Conservation (phyloP, 2,888 invertebrate genomes). For the Cerastoderma edule region DNA sequence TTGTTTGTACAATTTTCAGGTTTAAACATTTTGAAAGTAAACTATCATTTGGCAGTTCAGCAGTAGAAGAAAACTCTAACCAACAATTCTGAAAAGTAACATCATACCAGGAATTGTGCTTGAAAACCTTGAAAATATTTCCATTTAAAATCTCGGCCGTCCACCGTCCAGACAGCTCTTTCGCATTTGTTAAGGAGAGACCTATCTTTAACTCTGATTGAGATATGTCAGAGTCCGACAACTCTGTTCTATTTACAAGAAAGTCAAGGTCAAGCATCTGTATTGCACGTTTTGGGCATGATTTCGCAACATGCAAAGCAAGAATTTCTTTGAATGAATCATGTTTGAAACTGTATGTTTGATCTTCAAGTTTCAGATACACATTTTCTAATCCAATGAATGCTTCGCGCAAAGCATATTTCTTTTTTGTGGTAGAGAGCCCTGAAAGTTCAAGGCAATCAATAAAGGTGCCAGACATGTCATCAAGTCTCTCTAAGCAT, state of each 20-base stretch:
- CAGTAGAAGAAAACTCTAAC: no score
- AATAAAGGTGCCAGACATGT: not conserved
- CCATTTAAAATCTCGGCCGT: not conserved
- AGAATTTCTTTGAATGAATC: constrained; percentile 36
- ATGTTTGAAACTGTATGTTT: constrained; percentile 25
- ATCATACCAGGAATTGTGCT: not conserved
- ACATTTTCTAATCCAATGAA: constrained; percentile 1
- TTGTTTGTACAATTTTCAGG: no score
- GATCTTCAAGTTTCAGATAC: constrained; percentile 9
- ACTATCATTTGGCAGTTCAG: no score
- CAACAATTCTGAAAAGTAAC: no score
- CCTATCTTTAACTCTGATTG: not conserved
- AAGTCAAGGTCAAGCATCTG: not conserved
- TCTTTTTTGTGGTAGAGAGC: not conserved
- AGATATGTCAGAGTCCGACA: no score
- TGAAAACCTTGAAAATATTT: not conserved
- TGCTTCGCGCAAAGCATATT: not conserved
- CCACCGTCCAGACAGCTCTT: not conserved
- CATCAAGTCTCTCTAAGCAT: not conserved
- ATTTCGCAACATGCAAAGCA: not conserved
- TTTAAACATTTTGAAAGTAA: no score
- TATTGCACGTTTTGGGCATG: not conserved
- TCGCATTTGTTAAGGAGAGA: not conserved
- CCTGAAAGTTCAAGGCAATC: constrained; percentile 2
- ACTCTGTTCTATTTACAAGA: not conserved